These are phyloP conservation scores for Saturnia japonica DNA, from an alignment of 2,888 invertebrate genomes.

Conservation along the genomic window DNA sequence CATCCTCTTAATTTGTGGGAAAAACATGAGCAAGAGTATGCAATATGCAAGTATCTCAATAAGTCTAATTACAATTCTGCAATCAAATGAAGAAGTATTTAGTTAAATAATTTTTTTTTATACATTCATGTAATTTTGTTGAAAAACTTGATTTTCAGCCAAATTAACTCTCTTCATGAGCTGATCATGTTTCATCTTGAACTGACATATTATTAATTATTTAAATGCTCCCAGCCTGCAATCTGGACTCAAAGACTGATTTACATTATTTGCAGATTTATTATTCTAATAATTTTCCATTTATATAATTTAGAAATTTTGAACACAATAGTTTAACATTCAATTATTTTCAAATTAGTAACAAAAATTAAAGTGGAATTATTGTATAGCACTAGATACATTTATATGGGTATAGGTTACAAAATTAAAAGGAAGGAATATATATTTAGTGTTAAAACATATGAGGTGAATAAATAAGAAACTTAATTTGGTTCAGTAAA, in stretches of 20 bases:
- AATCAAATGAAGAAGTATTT: no score
- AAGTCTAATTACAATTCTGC: no score
- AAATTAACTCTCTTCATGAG: no score
- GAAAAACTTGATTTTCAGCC: no score
- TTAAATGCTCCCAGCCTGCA: no score
- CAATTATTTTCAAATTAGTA: neutral
- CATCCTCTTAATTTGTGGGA: no score
- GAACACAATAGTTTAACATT: neutral
- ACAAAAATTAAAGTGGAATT: neutral
- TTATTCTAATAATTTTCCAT: neutral
- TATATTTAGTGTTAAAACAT: neutral
- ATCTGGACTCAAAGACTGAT: neutral
- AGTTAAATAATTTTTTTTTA: no score
- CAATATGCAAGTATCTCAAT: no score
- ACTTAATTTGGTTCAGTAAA: neutral
- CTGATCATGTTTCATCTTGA: no score
- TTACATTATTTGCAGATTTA: neutral
- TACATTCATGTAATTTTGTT: no score
- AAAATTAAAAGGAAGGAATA: neutral
- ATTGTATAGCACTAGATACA: neutral
- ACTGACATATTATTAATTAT: no score
- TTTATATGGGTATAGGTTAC: neutral
- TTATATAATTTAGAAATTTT: neutral
- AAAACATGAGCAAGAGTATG: no score
- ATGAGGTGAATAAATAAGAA: conserved; percentile 5